Percentiles rank a stretch among this genome's conserved stretches.
Evolutionary conservation across 2,888 invertebrate species (phyloP).

Genomic region (Epirrhoe alternata): DNA sequence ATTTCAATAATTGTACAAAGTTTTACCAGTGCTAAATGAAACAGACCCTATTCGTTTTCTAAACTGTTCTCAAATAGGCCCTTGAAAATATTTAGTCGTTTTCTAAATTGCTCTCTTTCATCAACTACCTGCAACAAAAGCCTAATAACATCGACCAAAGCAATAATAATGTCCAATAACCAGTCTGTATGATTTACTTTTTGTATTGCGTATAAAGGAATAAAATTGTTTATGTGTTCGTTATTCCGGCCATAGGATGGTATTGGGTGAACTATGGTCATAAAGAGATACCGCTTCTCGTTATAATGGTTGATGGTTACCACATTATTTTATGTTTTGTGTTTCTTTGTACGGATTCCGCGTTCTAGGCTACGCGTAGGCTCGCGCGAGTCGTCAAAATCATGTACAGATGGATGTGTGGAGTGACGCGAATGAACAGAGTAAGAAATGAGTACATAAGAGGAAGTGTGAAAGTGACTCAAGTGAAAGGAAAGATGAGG

Average conservation of each 20-base stretch:
- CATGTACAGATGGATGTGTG: too few species aligned
- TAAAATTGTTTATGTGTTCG: conserved; percentile 64
- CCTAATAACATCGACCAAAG: conserved; percentile 63
- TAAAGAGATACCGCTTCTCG: conserved; percentile 40
- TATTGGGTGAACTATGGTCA: conserved; percentile 45
- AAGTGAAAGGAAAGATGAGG: too few species aligned
- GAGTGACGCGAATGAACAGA: too few species aligned
- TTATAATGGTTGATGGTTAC: conserved; percentile 15
- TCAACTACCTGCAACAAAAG: conserved; percentile 47
- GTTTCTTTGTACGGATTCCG: too few species aligned
- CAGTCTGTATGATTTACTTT: conserved; percentile 73
- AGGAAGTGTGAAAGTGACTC: too few species aligned
- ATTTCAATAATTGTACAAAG: too few species aligned
- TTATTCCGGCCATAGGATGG: conserved; percentile 40
- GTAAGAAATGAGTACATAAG: too few species aligned
- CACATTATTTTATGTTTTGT: too few species aligned
- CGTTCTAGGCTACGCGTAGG: too few species aligned
- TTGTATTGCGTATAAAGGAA: conserved; percentile 60
- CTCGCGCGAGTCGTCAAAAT: too few species aligned
- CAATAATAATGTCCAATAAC: conserved; percentile 79
- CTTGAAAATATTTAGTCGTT: neutral
- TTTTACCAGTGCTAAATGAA: too few species aligned
- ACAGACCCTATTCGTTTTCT: too few species aligned
- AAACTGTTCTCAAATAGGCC: neutral
- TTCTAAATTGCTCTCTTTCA: conserved; percentile 22